A percentile compares a stretch with the other conserved stretches of the same genome.
Conservation (phyloP, 2,113 vertebrate genomes). For the Cacatua alba region DNA sequence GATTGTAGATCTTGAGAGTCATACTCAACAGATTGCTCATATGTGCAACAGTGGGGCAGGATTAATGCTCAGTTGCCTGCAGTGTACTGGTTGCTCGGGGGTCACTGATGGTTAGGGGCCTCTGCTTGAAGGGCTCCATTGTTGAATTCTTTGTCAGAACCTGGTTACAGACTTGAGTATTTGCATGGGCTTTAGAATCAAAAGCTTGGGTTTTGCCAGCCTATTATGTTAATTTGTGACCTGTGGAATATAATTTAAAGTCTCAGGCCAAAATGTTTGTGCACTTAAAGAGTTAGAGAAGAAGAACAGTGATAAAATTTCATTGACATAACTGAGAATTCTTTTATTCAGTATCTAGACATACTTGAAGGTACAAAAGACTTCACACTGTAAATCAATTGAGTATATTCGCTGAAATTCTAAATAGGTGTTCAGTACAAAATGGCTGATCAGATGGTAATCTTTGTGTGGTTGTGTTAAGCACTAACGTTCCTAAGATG, state of each 20-base stretch:
- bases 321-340: background rate
- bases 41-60: background rate
- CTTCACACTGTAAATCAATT: background rate
- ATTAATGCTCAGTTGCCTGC: background rate
- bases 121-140: background rate
- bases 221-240: background rate
- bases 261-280: background rate
- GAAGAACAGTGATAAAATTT: background rate
- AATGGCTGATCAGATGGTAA: background rate
- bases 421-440: background rate
- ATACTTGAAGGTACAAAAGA: background rate
- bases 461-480: background rate
- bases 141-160: background rate
- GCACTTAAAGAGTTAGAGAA: background rate
- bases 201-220: background rate
- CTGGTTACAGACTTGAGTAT: background rate
- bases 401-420: background rate
- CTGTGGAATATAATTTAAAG: background rate
- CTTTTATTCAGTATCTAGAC: background rate
- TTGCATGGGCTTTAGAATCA: background rate
- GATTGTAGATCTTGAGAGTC: background rate
- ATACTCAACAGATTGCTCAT: background rate
- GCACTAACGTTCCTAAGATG: background rate
- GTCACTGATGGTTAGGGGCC: background rate
- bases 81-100: background rate